Base-by-base conservation (phyloP, 2,888 invertebrate species). In the Ochlodes sylvanus region DNA sequence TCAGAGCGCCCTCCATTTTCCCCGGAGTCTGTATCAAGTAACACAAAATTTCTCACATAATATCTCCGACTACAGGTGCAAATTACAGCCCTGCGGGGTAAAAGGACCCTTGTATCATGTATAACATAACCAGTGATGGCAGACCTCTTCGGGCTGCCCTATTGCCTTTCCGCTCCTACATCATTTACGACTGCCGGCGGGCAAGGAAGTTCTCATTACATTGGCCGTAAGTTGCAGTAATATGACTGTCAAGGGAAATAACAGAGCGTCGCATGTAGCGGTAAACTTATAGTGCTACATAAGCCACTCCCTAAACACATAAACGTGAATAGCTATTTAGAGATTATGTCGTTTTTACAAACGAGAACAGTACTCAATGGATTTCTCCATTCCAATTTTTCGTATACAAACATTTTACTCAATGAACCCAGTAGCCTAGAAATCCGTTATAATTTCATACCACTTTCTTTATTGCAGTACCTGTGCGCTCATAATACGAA, bases 191-290 rank as follows among this genome's bases (percentile, higher is more conserved):
- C 72, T 71, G 72, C 76, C 73, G 76, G 72, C 76, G 78, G 77
- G 74, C 75, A 75, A 72, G 77, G 76, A 76, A 80, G 88, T 74
- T 80, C 89, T 75, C 70, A 75, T 78, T 82, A 87, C 71, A 76
- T 76, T 88, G 89, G 89, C 75, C 75, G 76, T 74, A 81, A 83
- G 82, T 86, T 83, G 85, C 84, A 84, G 84, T 86, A 84, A 86
- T 88, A 90, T 89, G 85, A 82, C 83, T 84, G 84, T 81, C 90
- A 80, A 74, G 90, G 91, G 91, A 90, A 89, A 90, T 90, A 90
- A 87, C 84, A 79, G 76, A 78, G 78, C 81, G 81, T 80, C 83
- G 79, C 80, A 75, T 79, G 79, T 80, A 82, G 79, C 77, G 80
- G 80, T 81, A 81, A 81, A 84, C 82, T 76, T 83, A 82, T 82